Base-by-base conservation (phyloP, 2,797 vertebrate species). In the Apogon talboti region DNA sequence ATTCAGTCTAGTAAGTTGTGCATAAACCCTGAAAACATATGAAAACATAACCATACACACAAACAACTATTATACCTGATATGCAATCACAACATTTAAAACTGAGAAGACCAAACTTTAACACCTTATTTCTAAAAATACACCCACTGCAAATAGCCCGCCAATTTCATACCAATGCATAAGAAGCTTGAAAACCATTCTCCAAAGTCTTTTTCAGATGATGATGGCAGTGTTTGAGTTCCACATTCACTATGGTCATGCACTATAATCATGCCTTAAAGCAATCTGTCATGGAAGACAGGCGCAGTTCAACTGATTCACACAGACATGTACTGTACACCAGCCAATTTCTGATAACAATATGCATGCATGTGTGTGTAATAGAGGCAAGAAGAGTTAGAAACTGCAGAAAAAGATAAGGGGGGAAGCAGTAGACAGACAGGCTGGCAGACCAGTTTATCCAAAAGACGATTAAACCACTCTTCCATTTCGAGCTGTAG, bases 261-360 rank as follows among this genome's bases (percentile, higher is more conserved):
- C 54, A 46, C 33, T 43, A 62, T 76, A 80, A 86, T 84, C 55
- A 61, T 47, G 79, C 66, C 83, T 77, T 18, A 45, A 43, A 84
- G 87, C 75, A 43, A 61, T 41, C 58, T 44, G 64, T 54, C 70
- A 61, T 54, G 49, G 69, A 72, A 73, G 78, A 78, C 75, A 69
- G 68, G n/a, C n/a, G n/a, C n/a, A n/a, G n/a, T n/a, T n/a, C n/a
- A n/a, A n/a, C n/a, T n/a, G n/a, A 88, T 86, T 79, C 73, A 13
- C 46, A 52, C 55, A 57, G 81, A 89, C 78, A 67, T 60, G 51
- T 50, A 50, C 74, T 61, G 48, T 57, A 72, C 71, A 71, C 37
- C 45, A 50, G 51, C 44, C 52, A 37, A 11, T 78, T 74, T 44
- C 62, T 77, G 33, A 64, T 70, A 51, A 66, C 63, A 60, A 40